Conservation (phyloP, 2,888 invertebrate genomes). For the Nasonovia ribisnigri region DNA sequence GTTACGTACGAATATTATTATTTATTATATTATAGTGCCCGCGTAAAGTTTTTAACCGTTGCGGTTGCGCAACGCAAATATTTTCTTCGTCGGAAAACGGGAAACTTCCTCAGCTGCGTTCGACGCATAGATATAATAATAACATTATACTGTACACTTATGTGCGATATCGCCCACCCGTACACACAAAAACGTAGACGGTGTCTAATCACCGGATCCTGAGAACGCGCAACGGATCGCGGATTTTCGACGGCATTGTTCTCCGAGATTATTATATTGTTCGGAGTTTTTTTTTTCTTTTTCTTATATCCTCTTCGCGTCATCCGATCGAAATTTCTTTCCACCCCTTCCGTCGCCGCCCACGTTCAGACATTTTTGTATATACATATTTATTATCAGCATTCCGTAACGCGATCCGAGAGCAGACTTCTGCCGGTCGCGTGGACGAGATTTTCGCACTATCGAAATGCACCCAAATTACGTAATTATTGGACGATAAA, state of each 20-base stretch:
- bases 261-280: neutral
- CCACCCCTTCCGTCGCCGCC: neutral
- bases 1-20: conserved; percentile 15
- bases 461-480: conserved; percentile 28
- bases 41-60: neutral
- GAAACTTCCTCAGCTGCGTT: conserved; percentile 1
- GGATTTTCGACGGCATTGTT: conserved; percentile 26
- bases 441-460: conserved; percentile 4
- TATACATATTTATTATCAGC: neutral
- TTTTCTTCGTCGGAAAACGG: conserved; percentile 14
- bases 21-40: neutral
- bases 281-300: neutral
- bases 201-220: conserved; percentile 39
- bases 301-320: neutral
- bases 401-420: neutral
- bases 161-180: neutral
- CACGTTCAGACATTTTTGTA: neutral
- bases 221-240: conserved; percentile 11
- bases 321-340: neutral
- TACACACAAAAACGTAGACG: neutral
- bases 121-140: neutral
- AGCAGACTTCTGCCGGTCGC: neutral
- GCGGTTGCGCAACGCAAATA: conserved; percentile 1
- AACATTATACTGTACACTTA: neutral
- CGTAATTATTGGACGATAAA: neutral